Evolutionary conservation across 2,797 vertebrate species (phyloP).

Genomic region (Anguilla megastoma): DNA sequence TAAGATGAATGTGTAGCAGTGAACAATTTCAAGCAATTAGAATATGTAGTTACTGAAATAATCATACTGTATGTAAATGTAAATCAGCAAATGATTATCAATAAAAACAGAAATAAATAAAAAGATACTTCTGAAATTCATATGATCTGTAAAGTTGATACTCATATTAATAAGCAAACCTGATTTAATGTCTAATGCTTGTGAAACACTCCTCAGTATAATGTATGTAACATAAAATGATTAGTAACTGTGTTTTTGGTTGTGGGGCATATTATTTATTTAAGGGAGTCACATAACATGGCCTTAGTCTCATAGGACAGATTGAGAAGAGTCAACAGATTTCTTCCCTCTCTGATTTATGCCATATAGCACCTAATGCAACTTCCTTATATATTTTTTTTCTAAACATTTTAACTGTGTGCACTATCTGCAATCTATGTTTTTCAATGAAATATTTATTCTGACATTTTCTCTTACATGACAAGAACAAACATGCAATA

Average conservation of each 20-base stretch:
- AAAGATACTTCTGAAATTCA: conserved; percentile 27
- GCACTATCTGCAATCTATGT: not conserved
- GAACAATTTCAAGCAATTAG: not conserved
- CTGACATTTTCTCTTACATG: not conserved
- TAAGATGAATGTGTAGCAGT: not conserved
- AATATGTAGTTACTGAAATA: not conserved
- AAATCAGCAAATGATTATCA: conserved; percentile 17
- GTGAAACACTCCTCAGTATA: conserved; percentile 16
- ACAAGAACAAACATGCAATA: not conserved
- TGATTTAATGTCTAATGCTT: conserved; percentile 31
- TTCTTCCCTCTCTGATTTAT: not conserved
- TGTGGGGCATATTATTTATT: conserved; percentile 31
- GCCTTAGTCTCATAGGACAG: conserved; percentile 18
- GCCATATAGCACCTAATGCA: not conserved
- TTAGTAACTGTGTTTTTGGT: conserved; percentile 22
- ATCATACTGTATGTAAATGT: not conserved
- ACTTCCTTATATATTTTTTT: not conserved
- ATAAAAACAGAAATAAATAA: conserved; percentile 27
- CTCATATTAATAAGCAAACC: conserved; percentile 29
- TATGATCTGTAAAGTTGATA: conserved; percentile 25
- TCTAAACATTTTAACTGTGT: conserved; percentile 21
- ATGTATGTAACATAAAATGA: conserved; percentile 22
- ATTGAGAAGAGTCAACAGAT: not conserved
- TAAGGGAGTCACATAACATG: conserved; percentile 24
- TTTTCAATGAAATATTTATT: not conserved